Evolutionary conservation across 2,113 vertebrate genomes (phyloP).

Genomic region (Rattus rattus): DNA sequence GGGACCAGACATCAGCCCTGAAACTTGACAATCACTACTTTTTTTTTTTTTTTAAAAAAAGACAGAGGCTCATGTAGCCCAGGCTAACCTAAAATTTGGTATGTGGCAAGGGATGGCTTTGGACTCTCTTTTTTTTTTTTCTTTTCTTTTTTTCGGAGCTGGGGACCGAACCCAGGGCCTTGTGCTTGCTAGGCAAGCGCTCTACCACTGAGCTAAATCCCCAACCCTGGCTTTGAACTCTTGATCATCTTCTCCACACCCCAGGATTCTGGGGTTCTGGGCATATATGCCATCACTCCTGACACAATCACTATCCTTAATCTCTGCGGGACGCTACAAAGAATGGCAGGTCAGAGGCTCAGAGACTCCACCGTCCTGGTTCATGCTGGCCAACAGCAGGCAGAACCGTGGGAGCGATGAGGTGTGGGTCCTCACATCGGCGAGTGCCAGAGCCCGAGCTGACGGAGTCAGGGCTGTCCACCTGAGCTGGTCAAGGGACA

Average conservation of each 20-base stretch:
- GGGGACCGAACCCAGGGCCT: too few relatives aligned
- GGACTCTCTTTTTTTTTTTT: too few relatives aligned
- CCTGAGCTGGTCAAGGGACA: background rate
- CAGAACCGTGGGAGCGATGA: accelerated
- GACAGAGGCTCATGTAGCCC: background rate
- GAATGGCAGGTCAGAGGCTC: background rate
- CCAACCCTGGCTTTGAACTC: background rate
- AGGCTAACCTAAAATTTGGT: background rate
- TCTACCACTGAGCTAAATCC: too few relatives aligned
- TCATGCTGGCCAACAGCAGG: background rate
- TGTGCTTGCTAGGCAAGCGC: too few relatives aligned
- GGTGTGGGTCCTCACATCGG: accelerated
- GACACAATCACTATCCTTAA: background rate
- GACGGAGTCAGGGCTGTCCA: background rate
- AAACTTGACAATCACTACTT: too few relatives aligned
- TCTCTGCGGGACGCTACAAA: background rate
- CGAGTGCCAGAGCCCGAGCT: background rate
- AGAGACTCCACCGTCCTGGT: background rate
- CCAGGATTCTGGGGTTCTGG: background rate
- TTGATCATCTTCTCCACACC: background rate
- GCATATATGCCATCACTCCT: background rate
- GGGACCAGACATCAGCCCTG: background rate
- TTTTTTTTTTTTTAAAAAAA: background rate
- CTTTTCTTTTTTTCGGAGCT: too few relatives aligned
- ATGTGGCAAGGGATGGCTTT: background rate